Evolutionary conservation across 1,140 invertebrate species (phyloP).

Genomic region (Pachypsylla venusta): DNA sequence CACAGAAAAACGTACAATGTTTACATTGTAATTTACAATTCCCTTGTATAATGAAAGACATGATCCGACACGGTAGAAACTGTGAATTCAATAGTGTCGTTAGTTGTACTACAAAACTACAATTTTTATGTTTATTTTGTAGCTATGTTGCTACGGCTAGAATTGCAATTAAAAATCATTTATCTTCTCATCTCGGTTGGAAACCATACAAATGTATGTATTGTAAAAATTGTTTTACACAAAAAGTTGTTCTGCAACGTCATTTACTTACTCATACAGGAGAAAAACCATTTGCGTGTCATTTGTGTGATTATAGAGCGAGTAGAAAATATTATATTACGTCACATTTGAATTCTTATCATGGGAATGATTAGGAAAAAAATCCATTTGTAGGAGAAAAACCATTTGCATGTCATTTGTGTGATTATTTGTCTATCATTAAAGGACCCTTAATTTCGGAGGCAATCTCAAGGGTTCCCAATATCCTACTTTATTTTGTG

Average conservation of each 20-base stretch:
- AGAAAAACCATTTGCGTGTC: constrained; percentile 22
- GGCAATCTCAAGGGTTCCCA: no score
- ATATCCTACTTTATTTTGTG: no score
- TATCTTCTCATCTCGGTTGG: not conserved
- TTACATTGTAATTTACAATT: not conserved
- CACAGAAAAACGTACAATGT: no score
- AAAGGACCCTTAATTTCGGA: no score
- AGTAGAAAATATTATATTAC: not conserved
- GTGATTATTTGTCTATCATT: no score
- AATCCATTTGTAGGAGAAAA: constrained; percentile 22
- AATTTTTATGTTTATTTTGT: not conserved
- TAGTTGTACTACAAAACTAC: not conserved
- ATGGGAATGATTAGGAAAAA: constrained; percentile 1
- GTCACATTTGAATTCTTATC: constrained; percentile 2
- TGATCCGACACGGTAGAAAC: not conserved
- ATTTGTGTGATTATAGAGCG: constrained; percentile 18
- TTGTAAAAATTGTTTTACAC: not conserved
- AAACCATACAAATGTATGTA: not conserved
- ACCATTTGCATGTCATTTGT: constrained; percentile 23
- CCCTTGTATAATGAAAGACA: constrained; percentile 1
- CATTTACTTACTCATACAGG: constrained; percentile 32
- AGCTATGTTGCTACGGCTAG: not conserved
- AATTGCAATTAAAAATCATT: not conserved
- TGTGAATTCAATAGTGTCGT: not conserved
- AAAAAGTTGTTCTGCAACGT: constrained; percentile 31